Percentiles rank a stretch among this genome's conserved stretches.
These are phyloP conservation scores for Meteorus sp. DNA, from an alignment of 1,140 invertebrate genomes.

Conservation along the genomic window DNA sequence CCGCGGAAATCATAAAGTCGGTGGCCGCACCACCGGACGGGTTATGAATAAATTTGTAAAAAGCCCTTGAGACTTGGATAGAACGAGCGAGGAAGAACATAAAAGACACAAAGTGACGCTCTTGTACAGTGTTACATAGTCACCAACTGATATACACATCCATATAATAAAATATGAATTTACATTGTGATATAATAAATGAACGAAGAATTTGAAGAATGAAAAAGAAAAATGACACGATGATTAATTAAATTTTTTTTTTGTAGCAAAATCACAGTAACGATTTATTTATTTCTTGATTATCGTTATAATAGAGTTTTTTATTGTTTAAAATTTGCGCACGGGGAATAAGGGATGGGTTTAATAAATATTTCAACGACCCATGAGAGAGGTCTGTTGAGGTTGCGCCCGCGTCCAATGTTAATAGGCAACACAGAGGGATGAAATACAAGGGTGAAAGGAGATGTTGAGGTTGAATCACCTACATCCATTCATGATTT, in stretches of 20 bases:
- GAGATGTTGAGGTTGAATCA: background rate
- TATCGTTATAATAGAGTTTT: too few relatives aligned
- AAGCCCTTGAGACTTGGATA: conserved; percentile 27
- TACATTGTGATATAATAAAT: background rate
- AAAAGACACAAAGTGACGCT: too few relatives aligned
- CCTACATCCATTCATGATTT: conserved; percentile 26
- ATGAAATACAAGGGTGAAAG: background rate
- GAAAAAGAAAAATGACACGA: too few relatives aligned
- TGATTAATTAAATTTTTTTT: too few relatives aligned
- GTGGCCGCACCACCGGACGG: conserved; percentile 22
- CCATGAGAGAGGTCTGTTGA: background rate
- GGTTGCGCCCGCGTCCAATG: background rate
- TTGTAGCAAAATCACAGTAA: too few relatives aligned
- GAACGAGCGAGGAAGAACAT: conserved; percentile 11
- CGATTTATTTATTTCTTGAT: too few relatives aligned
- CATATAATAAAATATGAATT: background rate
- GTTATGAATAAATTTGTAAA: conserved; percentile 36
- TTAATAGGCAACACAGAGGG: background rate
- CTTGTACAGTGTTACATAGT: too few relatives aligned
- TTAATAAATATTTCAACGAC: conserved; percentile 14
- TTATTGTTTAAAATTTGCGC: too few relatives aligned
- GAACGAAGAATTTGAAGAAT: too few relatives aligned
- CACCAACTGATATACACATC: too few relatives aligned
- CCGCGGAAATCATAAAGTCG: conserved; percentile 28
- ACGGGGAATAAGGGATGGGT: background rate